These are phyloP conservation scores for Acronicta aceris DNA, from an alignment of 2,888 invertebrate genomes.

Conservation along the genomic window DNA sequence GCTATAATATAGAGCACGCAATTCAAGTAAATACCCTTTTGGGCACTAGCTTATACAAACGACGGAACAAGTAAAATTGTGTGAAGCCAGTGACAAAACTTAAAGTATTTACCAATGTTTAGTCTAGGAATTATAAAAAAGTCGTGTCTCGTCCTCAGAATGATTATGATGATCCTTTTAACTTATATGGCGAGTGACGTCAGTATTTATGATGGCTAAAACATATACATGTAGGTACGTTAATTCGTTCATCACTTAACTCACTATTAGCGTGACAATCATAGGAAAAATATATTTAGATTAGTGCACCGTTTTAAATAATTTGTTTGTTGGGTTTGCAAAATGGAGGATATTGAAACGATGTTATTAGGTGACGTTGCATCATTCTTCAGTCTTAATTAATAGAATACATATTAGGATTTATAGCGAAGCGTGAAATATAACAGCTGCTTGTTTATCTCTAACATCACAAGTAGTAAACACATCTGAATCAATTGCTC, in stretches of 20 bases:
- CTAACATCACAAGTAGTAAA: slow-evolving; percentile 7
- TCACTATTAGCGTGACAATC: background rate
- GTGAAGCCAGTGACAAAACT: no score
- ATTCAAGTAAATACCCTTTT: no score
- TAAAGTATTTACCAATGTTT: slow-evolving; percentile 6
- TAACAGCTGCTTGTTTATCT: slow-evolving; percentile 12
- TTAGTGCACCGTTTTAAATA: background rate
- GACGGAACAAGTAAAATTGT: no score
- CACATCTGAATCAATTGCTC: slow-evolving; percentile 9
- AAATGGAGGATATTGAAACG: no score
- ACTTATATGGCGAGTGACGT: slow-evolving; percentile 35
- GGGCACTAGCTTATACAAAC: no score
- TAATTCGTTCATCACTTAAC: background rate
- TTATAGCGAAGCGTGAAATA: background rate
- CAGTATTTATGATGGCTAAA: slow-evolving; percentile 7
- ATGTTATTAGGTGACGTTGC: no score
- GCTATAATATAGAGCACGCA: no score
- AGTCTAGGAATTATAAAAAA: slow-evolving; percentile 21
- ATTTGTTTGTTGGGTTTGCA: no score
- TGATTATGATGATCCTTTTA: slow-evolving; percentile 43
- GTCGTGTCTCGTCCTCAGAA: slow-evolving; percentile 30
- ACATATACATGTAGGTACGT: slow-evolving; percentile 3
- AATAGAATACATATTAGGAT: no score
- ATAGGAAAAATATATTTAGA: slow-evolving; percentile 2
- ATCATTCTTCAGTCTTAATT: no score